Conservation (phyloP, 92 coral and sea anemone species). For the Hydrozoanthus gracilis region DNA sequence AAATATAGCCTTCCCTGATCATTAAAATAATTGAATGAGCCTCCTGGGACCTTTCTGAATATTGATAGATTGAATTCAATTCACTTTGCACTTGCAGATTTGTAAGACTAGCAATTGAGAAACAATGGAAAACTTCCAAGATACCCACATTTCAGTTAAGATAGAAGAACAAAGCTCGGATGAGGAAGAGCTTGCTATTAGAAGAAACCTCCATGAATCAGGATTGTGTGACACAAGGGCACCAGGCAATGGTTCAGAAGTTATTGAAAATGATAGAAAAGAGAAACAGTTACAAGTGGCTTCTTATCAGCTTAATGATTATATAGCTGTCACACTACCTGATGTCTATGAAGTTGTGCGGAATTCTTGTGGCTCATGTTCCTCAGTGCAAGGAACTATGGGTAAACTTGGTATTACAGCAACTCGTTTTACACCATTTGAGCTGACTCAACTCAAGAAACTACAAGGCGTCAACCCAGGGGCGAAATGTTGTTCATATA, state of each 20-base stretch:
- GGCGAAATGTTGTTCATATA: slow-evolving; percentile 75
- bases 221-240: neutral
- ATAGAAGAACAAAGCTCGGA: slow-evolving; percentile 24
- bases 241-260: neutral
- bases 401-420: slow-evolving; percentile 69
- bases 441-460: slow-evolving; percentile 64
- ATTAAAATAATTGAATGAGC: too few species aligned
- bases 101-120: neutral
- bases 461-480: slow-evolving; percentile 62
- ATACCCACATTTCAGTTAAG: neutral
- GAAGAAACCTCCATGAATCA: neutral
- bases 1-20: too few species aligned
- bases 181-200: neutral
- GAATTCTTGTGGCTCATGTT: slow-evolving; percentile 67
- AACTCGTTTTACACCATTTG: slow-evolving; percentile 57
- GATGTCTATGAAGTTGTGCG: slow-evolving; percentile 71
- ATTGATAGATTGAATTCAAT: too few species aligned
- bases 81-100: neutral
- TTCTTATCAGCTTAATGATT: slow-evolving; percentile 40
- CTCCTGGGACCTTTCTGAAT: too few species aligned
- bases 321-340: slow-evolving; percentile 53
- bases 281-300: neutral
- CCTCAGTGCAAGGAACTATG: slow-evolving; percentile 56
- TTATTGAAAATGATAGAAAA: neutral
- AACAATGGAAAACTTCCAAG: slow-evolving; percentile 3